A percentile compares a stretch with the other conserved stretches of the same genome.
These are phyloP conservation scores for Trichonephila clavipes DNA, from an alignment of 1,140 invertebrate genomes.

Conservation along the genomic window DNA sequence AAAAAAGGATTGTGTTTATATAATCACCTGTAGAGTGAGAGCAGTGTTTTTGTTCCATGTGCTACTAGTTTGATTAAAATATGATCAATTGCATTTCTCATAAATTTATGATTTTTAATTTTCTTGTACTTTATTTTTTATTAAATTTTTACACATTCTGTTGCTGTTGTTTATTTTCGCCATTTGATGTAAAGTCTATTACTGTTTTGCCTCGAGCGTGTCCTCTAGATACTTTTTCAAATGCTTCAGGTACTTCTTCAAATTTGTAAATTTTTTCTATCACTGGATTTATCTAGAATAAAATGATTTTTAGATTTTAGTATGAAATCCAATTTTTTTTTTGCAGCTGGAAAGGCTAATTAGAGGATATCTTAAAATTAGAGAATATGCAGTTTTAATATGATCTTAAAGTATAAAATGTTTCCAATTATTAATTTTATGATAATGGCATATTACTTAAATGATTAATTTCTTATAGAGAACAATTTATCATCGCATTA, in stretches of 20 bases:
- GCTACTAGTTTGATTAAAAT: background rate
- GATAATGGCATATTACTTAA: too few species aligned
- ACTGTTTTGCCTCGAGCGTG: constrained; percentile 90
- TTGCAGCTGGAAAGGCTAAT: too few species aligned
- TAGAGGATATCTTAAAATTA: too few species aligned
- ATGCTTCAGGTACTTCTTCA: constrained; percentile 86
- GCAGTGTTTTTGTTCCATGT: background rate
- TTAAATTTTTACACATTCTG: constrained; percentile 72
- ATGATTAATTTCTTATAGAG: too few species aligned
- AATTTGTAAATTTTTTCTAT: constrained; percentile 87
- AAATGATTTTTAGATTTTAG: background rate
- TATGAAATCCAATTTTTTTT: too few species aligned
- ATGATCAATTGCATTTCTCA: background rate
- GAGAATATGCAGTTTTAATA: too few species aligned
- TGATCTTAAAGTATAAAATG: too few species aligned
- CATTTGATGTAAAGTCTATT: constrained; percentile 80
- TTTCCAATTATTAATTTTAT: too few species aligned
- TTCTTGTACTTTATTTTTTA: constrained; percentile 55
- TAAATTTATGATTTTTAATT: background rate
- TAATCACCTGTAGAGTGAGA: too few species aligned
- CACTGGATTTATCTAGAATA: constrained; percentile 83
- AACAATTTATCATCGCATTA: too few species aligned
- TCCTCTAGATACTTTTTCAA: constrained; percentile 85
- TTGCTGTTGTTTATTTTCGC: constrained; percentile 35
- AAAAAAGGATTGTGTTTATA: too few species aligned